phyloP scores from a whole-genome alignment of 1,140 invertebrate genomes.

The Aphaenogaster rudis region DNA sequence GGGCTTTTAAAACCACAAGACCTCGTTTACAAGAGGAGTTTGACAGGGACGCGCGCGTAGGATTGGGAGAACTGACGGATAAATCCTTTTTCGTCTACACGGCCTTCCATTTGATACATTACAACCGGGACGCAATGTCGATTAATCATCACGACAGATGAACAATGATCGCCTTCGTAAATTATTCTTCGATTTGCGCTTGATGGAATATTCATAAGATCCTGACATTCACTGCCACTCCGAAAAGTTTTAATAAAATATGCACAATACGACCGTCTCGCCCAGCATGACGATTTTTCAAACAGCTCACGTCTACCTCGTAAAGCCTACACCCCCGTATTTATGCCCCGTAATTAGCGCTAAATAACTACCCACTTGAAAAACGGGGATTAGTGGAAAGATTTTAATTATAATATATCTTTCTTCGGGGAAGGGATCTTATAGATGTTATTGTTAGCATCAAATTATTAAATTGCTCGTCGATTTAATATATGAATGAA shows the following conservation, averaged over 20 bases:
- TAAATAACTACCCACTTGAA: background rate
- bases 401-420: background rate
- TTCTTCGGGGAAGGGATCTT: background rate
- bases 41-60: background rate
- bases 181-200: slow-evolving; percentile 13
- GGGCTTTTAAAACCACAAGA: slow-evolving; percentile 4
- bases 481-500: too few relatives aligned
- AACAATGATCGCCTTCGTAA: slow-evolving; percentile 22
- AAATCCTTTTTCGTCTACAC: background rate
- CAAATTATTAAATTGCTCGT: too few relatives aligned
- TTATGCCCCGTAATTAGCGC: background rate
- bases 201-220: slow-evolving; percentile 26
- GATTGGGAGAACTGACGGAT: background rate
- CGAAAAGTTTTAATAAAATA: background rate
- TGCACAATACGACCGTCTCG: background rate
- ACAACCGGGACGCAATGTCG: background rate
- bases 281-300: background rate
- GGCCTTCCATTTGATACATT: background rate
- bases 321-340: background rate
- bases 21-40: slow-evolving; percentile 1
- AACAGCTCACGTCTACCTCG: background rate
- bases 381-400: background rate
- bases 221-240: background rate
- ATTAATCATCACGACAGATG: slow-evolving; percentile 28
- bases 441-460: too few relatives aligned